A percentile compares a stretch with the other conserved stretches of the same genome.
Conservation (phyloP, 2,888 invertebrate species). For the Stictocephala bisonia region DNA sequence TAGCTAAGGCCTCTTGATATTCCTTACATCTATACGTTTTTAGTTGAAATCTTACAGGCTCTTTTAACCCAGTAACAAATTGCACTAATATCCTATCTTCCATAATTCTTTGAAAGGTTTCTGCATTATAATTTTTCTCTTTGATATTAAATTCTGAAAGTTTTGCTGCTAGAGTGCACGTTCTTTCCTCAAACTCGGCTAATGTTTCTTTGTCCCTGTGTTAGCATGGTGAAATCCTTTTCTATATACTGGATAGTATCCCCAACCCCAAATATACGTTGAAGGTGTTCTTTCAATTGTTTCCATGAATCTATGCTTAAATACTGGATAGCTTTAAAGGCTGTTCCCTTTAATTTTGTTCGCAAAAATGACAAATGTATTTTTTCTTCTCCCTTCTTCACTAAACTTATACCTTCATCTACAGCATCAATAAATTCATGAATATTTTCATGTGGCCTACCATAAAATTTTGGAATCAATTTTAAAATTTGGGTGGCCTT, state of each 20-base stretch:
- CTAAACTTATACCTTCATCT: background rate
- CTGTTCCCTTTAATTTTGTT: background rate
- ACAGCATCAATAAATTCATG: background rate
- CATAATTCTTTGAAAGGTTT: too few relatives aligned
- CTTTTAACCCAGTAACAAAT: background rate
- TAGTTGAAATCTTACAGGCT: background rate
- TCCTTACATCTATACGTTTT: background rate
- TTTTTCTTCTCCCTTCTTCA: background rate
- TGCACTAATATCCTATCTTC: background rate
- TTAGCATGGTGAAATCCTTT: conserved; percentile 2
- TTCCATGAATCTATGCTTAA: background rate
- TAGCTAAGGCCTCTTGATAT: background rate
- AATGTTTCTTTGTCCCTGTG: background rate
- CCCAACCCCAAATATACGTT: background rate
- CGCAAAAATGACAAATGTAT: background rate
- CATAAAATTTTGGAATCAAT: background rate
- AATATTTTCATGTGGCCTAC: background rate
- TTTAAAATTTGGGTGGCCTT: background rate
- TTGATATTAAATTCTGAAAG: too few relatives aligned
- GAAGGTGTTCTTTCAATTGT: background rate
- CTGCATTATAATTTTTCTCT: too few relatives aligned
- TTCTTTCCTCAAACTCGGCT: too few relatives aligned
- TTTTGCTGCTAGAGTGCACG: too few relatives aligned
- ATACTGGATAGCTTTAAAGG: background rate
- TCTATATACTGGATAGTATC: background rate